Base-by-base conservation (phyloP, 2,888 invertebrate genomes). In the Cremastinae sp. region DNA sequence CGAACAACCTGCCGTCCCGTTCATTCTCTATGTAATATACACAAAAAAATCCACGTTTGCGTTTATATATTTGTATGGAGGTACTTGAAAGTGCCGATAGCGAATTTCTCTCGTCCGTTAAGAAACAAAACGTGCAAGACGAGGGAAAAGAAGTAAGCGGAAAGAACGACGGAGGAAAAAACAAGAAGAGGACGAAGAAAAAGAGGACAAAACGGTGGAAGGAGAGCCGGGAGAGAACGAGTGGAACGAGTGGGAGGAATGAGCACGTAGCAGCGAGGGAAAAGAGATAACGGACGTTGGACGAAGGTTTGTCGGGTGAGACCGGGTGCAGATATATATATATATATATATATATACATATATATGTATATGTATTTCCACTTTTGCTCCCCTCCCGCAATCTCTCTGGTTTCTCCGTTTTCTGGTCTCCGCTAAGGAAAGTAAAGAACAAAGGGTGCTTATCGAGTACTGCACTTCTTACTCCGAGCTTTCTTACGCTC, bases 391-490 rank as follows among this genome's bases (percentile, higher is more conserved):
- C 20, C 37, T 37, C 55, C n/a, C 20, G 43, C 56, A 12, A 10
- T 47, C 18, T 35, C 22, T 16, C n/a, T 7, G 18, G 8, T 16
- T 37, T 55, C 39, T 68, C 28, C 14, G 20, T 22, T 45, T 22
- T 68, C 68, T 49, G 43, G 43, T 59, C 51, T 20, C 69, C 41
- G 43, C 37, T 22, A 74, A 61, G 70, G 79, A 82, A 80, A 79
- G 80, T 78, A 75, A 79, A 85, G 84, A 83, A 86, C 86, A 85
- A 87, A 86, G 82, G 84, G 83, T 82, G 84, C 86, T 85, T 86
- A 86, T 87, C 86, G 85, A 86, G 83, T 49, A 83, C 82, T 83
- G 84, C 83, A 84, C 83, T 85, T 85, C 84, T 86, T 86, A 83
- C 83, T 78, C 78, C 53, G 43, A 58, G 69, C 55, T 76, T 76